phyloP scores from a whole-genome alignment of 2,113 vertebrate species.

The Corythornis madagascariensis region DNA sequence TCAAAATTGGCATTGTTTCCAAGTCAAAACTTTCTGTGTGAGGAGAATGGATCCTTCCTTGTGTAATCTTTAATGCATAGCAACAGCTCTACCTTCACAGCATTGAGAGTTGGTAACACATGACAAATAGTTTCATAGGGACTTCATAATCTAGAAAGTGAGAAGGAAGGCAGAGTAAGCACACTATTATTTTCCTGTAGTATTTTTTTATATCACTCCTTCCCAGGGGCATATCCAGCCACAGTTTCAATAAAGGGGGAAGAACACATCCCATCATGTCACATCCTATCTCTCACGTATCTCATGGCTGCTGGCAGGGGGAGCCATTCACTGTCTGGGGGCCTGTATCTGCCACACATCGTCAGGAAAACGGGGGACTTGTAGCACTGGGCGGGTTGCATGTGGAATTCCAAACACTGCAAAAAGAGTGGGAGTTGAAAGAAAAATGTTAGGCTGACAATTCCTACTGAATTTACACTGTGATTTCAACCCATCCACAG shows the following conservation, averaged over 20 bases:
- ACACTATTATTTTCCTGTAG: background rate
- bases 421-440: background rate
- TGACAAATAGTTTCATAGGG: background rate
- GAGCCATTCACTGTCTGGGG: background rate
- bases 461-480: background rate
- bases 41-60: background rate
- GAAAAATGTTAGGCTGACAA: background rate
- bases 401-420: background rate
- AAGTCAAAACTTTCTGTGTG: background rate
- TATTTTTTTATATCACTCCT: background rate
- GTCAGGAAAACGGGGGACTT: background rate
- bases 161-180: background rate
- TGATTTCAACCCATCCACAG: background rate
- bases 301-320: background rate
- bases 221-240: background rate
- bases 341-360: background rate
- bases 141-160: background rate
- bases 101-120: rapidly evolving
- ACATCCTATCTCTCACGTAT: background rate
- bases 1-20: background rate
- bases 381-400: background rate
- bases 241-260: background rate
- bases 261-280: background rate
- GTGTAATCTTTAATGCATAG: background rate
- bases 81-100: background rate